Conservation (phyloP, 2,888 invertebrate genomes). For the Drosophila pegasa region DNA sequence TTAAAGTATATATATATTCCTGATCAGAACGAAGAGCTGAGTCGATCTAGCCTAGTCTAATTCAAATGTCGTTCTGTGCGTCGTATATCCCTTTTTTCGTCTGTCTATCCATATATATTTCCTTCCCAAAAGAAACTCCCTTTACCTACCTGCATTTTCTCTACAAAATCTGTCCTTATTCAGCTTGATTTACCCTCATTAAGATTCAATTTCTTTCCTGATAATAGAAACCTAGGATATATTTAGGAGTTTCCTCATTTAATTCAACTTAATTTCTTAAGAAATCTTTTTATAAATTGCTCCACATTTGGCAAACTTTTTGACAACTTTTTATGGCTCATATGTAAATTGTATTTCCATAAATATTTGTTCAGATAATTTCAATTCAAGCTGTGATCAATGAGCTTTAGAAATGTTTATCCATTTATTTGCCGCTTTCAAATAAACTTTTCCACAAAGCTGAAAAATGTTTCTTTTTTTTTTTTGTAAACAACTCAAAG, state of each 20-base stretch:
- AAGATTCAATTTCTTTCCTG: background rate
- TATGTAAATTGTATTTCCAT: background rate
- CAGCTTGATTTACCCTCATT: background rate
- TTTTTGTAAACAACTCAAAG: constrained; percentile 24
- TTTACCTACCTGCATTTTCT: too few relatives aligned
- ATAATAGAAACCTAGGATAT: background rate
- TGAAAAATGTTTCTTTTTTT: constrained; percentile 6
- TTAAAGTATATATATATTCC: too few relatives aligned
- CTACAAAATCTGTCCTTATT: background rate
- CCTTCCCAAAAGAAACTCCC: too few relatives aligned
- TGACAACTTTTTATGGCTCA: background rate
- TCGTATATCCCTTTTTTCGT: too few relatives aligned
- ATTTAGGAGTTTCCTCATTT: too few relatives aligned
- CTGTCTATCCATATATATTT: too few relatives aligned
- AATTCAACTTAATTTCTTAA: background rate
- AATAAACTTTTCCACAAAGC: constrained; percentile 1
- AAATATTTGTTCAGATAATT: background rate
- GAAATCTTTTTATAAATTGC: background rate
- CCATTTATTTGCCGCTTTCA: background rate
- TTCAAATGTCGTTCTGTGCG: too few relatives aligned
- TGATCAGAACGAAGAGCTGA: too few relatives aligned
- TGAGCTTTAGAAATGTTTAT: background rate
- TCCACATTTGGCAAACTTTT: background rate
- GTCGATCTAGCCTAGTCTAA: too few relatives aligned
- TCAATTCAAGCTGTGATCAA: background rate